A percentile compares a stretch with the other conserved stretches of the same genome.
Evolutionary conservation across 1,140 invertebrate species (phyloP).

Genomic region (Drosophila busckii): DNA sequence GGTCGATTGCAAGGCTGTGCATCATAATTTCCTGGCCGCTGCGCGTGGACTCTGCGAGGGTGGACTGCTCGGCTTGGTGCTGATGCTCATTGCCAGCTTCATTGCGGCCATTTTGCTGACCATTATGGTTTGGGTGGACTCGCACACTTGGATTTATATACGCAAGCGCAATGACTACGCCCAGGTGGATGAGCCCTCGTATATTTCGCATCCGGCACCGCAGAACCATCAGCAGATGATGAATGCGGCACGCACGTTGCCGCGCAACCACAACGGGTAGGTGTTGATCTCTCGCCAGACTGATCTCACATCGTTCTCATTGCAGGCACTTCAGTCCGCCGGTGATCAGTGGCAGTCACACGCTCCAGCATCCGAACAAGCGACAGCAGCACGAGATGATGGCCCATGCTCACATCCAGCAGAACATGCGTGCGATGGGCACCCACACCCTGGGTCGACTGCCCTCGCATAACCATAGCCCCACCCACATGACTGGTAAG

Average conservation of each 20-base stretch:
- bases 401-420: slow-evolving; percentile 77
- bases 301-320: slow-evolving; percentile 34
- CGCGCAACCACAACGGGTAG: slow-evolving; percentile 79
- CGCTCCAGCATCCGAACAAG: slow-evolving; percentile 77
- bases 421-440: slow-evolving; percentile 80
- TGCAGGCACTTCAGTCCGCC: slow-evolving; percentile 78
- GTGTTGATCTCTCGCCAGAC: slow-evolving; percentile 38
- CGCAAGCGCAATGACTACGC: slow-evolving; percentile 83
- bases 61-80: slow-evolving; percentile 88
- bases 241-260: slow-evolving; percentile 75
- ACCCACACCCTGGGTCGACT: slow-evolving; percentile 80
- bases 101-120: slow-evolving; percentile 93
- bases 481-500: slow-evolving; percentile 78
- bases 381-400: slow-evolving; percentile 78
- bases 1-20: slow-evolving; percentile 88
- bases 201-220: slow-evolving; percentile 75
- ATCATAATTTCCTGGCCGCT: slow-evolving; percentile 88
- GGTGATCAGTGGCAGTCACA: slow-evolving; percentile 77
- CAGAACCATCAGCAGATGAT: slow-evolving; percentile 79
- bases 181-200: slow-evolving; percentile 77
- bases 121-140: slow-evolving; percentile 94
- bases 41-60: slow-evolving; percentile 89
- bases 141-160: slow-evolving; percentile 97
- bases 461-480: slow-evolving; percentile 80
- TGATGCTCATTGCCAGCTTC: slow-evolving; percentile 91